Evolutionary conservation across 2,797 vertebrate species (phyloP).

Genomic region (Anisognathus igniventris): DNA sequence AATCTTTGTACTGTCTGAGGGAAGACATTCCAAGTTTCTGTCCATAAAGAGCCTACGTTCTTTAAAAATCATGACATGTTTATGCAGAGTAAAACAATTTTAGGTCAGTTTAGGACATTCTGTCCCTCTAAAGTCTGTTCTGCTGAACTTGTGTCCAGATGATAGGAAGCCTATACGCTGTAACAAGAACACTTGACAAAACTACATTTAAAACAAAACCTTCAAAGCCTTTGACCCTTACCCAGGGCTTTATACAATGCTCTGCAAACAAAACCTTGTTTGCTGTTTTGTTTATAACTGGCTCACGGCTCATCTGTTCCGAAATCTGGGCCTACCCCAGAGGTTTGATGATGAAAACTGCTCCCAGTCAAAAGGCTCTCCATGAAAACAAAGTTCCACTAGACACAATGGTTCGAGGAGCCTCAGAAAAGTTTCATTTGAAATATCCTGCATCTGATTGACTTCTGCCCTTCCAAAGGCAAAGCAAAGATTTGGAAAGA

Average conservation of each 20-base stretch:
- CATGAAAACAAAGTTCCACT: background rate
- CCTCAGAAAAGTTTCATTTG: background rate
- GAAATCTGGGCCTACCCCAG: background rate
- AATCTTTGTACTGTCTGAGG: conserved; percentile 8
- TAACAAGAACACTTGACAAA: background rate
- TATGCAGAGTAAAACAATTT: conserved; percentile 22
- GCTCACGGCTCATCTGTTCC: background rate
- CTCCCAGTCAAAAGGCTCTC: background rate
- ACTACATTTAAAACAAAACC: background rate
- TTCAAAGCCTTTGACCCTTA: background rate
- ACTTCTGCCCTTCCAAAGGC: background rate
- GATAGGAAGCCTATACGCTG: background rate
- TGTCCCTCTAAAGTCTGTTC: background rate
- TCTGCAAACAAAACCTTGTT: background rate
- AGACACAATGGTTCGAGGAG: background rate
- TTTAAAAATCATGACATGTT: conserved; percentile 22
- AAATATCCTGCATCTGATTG: background rate
- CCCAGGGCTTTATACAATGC: background rate
- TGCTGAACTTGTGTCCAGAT: background rate
- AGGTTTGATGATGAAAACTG: background rate
- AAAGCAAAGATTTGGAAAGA: background rate
- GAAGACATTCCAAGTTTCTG: conserved; percentile 40
- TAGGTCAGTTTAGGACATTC: conserved; percentile 16
- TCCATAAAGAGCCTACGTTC: background rate
- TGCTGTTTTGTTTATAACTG: background rate